A percentile compares a stretch with the other conserved stretches of the same genome.
Evolutionary conservation across 2,888 invertebrate genomes (phyloP).

Genomic region (Panorpa germanica): DNA sequence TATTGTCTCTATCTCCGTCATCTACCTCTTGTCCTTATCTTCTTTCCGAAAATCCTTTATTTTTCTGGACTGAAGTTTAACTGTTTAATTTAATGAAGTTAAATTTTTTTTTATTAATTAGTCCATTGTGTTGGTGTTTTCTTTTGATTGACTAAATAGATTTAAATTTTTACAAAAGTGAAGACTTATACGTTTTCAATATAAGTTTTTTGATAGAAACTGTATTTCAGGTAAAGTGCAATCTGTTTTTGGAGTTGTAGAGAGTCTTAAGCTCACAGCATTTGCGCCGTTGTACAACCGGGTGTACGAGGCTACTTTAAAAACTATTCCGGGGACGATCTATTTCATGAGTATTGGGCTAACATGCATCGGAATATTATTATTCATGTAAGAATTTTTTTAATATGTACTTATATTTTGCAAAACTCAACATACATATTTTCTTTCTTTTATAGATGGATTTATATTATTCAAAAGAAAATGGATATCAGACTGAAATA

Average conservation of each 20-base stretch:
- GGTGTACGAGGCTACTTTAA: constrained; percentile 18
- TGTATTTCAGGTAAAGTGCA: constrained; percentile 25
- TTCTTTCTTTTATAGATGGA: no score
- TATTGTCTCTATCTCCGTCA: no score
- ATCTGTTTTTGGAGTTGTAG: constrained; percentile 20
- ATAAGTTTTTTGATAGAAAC: constrained; percentile 5
- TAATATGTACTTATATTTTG: no score
- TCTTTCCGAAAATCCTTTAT: no score
- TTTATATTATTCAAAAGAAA: no score
- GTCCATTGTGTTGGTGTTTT: no score
- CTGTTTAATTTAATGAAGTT: no score
- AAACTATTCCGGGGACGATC: constrained; percentile 19
- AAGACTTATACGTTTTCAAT: neutral
- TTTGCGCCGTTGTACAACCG: constrained; percentile 20
- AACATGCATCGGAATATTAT: constrained; percentile 16
- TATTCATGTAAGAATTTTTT: constrained; percentile 21
- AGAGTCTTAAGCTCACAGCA: constrained; percentile 18
- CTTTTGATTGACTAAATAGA: neutral
- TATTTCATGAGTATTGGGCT: constrained; percentile 17
- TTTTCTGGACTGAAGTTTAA: no score
- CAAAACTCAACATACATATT: no score
- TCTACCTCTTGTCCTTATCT: no score
- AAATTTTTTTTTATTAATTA: no score
- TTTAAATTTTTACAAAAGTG: neutral
- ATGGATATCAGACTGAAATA: no score